These are phyloP conservation scores for Scelioninae gen. 1 DNA, from an alignment of 2,888 invertebrate species.

Conservation along the genomic window DNA sequence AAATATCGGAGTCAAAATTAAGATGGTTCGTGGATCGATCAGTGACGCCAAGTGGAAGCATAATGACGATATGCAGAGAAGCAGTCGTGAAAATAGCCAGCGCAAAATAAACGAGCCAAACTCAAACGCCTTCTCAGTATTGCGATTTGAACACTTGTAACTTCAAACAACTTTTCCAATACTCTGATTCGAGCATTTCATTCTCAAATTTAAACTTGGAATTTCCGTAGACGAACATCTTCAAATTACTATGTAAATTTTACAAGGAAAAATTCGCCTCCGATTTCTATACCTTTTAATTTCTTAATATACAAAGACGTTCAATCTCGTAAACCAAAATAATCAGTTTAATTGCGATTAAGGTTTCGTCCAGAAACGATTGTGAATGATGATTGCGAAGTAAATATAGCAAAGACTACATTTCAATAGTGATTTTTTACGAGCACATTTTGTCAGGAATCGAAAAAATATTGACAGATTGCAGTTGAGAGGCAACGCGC, in stretches of 20 bases:
- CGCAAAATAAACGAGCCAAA: slow-evolving; percentile 64
- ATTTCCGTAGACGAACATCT: slow-evolving; percentile 19
- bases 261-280: slow-evolving; percentile 13
- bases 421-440: background rate
- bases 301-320: background rate
- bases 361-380: too few relatives aligned
- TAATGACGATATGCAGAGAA: slow-evolving; percentile 69
- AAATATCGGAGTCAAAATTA: slow-evolving; percentile 14
- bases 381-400: background rate
- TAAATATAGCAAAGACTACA: background rate
- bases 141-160: slow-evolving; percentile 64
- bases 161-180: slow-evolving; percentile 63
- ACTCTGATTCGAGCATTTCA: slow-evolving; percentile 16
- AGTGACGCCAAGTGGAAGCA: slow-evolving; percentile 43
- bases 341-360: background rate
- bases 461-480: slow-evolving; percentile 1
- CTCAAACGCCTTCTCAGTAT: slow-evolving; percentile 58
- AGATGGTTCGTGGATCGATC: slow-evolving; percentile 46
- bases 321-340: background rate
- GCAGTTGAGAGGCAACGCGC: background rate
- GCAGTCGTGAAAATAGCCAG: slow-evolving; percentile 68
- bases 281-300: background rate
- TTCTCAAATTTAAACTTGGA: slow-evolving; percentile 37
- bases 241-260: slow-evolving; percentile 26
- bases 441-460: background rate